Conservation (phyloP, 2,888 invertebrate genomes). For the Matsumyia berberina region DNA sequence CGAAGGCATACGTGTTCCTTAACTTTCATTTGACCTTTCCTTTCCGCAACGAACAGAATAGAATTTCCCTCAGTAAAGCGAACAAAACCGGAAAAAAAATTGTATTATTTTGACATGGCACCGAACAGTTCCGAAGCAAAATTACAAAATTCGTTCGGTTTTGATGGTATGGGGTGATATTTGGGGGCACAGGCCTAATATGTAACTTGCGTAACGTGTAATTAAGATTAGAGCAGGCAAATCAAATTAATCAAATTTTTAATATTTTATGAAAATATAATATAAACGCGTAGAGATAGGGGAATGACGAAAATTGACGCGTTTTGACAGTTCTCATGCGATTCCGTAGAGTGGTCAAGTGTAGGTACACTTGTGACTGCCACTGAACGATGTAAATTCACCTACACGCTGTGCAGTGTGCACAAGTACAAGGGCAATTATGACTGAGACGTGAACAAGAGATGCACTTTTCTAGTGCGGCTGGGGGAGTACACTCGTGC, state of each 20-base stretch:
- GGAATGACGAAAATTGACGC: neutral
- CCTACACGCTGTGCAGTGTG: neutral
- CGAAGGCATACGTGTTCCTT: slow-evolving; percentile 3
- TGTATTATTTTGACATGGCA: slow-evolving; percentile 53
- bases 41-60: slow-evolving; percentile 18
- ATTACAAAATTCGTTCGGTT: slow-evolving; percentile 5
- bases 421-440: slow-evolving; percentile 15
- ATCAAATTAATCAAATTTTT: neutral
- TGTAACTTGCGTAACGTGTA: slow-evolving; percentile 50
- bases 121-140: slow-evolving; percentile 21
- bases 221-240: slow-evolving; percentile 13
- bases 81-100: slow-evolving; percentile 50
- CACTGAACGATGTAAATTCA: too few relatives aligned
- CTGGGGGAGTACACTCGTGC: neutral
- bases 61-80: slow-evolving; percentile 20
- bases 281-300: neutral
- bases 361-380: neutral
- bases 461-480: slow-evolving; percentile 31
- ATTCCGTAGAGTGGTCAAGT: neutral
- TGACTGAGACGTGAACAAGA: slow-evolving; percentile 4
- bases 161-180: slow-evolving; percentile 57
- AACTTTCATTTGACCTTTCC: slow-evolving; percentile 74
- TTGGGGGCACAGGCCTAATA: neutral
- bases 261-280: neutral
- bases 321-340: neutral